Evolutionary conservation across 2,113 vertebrate species (phyloP).

Genomic region (Dasyornis broadbenti): DNA sequence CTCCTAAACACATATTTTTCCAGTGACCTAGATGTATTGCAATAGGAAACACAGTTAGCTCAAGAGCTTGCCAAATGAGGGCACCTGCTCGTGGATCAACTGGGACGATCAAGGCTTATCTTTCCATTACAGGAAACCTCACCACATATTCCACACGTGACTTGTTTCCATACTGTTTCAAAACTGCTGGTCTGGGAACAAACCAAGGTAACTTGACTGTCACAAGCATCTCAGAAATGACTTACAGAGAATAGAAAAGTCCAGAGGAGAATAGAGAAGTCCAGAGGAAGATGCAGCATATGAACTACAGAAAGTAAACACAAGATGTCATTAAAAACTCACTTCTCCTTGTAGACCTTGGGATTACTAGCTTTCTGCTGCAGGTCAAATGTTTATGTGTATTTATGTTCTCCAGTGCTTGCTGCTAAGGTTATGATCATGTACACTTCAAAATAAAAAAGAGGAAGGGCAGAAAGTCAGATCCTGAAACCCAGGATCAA

Average conservation of each 20-base stretch:
- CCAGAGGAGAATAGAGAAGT: neutral
- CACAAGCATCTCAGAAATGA: neutral
- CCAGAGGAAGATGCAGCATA: neutral
- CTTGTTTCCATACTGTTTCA: neutral
- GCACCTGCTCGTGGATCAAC: constrained; percentile 3
- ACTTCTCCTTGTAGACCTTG: neutral
- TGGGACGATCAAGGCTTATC: neutral
- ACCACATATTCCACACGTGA: neutral
- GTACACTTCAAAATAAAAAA: neutral
- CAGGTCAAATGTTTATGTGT: neutral
- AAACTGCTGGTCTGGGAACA: neutral
- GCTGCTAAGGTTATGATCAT: neutral
- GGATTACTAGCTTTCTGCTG: neutral
- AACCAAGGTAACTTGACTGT: neutral
- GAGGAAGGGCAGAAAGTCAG: neutral
- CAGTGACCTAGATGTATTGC: constrained; percentile 33
- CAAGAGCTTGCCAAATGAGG: constrained; percentile 22
- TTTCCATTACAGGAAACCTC: constrained; percentile 9
- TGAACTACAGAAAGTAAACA: neutral
- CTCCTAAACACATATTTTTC: constrained; percentile 40
- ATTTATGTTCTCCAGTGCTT: neutral
- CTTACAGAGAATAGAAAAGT: neutral
- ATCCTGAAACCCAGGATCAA: neutral
- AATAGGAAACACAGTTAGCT: constrained; percentile 1
- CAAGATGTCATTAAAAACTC: neutral